phyloP scores from a whole-genome alignment of 2,888 invertebrate species.

The Orthosia gracilis region DNA sequence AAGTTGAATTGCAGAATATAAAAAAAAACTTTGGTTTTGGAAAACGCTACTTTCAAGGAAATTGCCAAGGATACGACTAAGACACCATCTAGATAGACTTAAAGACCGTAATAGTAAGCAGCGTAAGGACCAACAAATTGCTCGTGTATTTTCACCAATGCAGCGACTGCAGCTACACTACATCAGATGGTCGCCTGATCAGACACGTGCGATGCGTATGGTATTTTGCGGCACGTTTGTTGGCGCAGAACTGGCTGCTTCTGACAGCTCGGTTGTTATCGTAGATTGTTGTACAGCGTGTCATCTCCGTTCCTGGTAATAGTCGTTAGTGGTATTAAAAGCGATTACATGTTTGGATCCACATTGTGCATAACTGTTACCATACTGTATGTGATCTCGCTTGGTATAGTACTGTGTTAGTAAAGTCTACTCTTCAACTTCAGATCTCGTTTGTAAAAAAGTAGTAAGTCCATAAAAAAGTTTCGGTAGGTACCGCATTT shows the following conservation, averaged over 20 bases:
- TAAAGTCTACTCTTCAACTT: neutral
- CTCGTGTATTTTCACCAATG: neutral
- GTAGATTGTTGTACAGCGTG: constrained; percentile 9
- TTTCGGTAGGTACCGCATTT: no score
- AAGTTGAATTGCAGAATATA: neutral
- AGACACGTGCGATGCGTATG: neutral
- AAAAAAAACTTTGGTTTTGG: neutral
- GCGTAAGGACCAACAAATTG: neutral
- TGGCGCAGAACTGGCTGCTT: constrained; percentile 5
- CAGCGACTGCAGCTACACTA: constrained; percentile 1
- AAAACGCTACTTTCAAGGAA: no score
- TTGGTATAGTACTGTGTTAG: no score
- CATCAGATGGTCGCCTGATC: constrained; percentile 10
- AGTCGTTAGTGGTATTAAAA: constrained; percentile 3
- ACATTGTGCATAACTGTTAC: neutral
- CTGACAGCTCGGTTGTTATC: constrained; percentile 9
- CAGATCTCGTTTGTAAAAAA: neutral
- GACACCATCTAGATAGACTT: neutral
- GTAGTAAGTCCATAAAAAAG: neutral
- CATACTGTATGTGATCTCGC: no score
- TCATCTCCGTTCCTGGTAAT: neutral
- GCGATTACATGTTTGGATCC: neutral
- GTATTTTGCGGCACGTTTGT: constrained; percentile 2
- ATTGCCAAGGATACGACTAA: neutral
- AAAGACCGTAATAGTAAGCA: neutral